These are phyloP conservation scores for Girardinichthys multiradiatus DNA, from an alignment of 2,113 vertebrate genomes.

Conservation along the genomic window DNA sequence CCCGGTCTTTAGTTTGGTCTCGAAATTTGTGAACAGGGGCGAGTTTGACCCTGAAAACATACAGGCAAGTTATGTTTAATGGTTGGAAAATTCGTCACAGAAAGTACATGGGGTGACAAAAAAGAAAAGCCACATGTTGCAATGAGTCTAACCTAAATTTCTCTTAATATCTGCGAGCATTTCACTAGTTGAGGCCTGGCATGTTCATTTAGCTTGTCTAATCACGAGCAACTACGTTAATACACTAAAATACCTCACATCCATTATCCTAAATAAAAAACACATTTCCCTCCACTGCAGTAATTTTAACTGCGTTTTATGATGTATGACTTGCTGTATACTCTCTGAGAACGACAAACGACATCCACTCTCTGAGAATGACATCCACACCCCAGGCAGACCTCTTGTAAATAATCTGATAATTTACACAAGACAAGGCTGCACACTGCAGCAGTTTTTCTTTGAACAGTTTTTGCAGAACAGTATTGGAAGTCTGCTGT, in stretches of 20 bases:
- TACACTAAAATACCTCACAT: conserved; percentile 34
- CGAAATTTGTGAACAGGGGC: conserved; percentile 65
- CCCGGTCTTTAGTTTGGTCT: conserved; percentile 43
- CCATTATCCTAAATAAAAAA: conserved; percentile 56
- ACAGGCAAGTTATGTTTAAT: conserved; percentile 41
- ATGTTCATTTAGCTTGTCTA: conserved; percentile 48
- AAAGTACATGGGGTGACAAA: conserved; percentile 12
- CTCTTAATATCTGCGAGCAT: conserved; percentile 39
- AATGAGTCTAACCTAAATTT: conserved; percentile 22
- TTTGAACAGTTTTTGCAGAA: conserved; percentile 38
- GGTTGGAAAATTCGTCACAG: conserved; percentile 25
- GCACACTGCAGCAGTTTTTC: conserved; percentile 37
- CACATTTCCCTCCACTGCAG: conserved; percentile 37
- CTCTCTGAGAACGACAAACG: conserved; percentile 44
- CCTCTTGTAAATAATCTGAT: conserved; percentile 55
- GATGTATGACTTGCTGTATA: conserved; percentile 43
- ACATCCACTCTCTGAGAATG: conserved; percentile 40
- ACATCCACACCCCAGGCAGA: conserved; percentile 41
- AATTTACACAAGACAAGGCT: conserved; percentile 30
- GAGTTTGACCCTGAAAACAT: conserved; percentile 53
- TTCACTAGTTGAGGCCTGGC: conserved; percentile 30
- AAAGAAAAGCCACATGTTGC: conserved; percentile 34
- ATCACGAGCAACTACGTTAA: conserved; percentile 36
- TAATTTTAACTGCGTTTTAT: conserved; percentile 57
- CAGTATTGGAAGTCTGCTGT: conserved; percentile 49